phyloP scores from a whole-genome alignment of 1,140 invertebrate genomes.

The Drosophila parabipectinata region DNA sequence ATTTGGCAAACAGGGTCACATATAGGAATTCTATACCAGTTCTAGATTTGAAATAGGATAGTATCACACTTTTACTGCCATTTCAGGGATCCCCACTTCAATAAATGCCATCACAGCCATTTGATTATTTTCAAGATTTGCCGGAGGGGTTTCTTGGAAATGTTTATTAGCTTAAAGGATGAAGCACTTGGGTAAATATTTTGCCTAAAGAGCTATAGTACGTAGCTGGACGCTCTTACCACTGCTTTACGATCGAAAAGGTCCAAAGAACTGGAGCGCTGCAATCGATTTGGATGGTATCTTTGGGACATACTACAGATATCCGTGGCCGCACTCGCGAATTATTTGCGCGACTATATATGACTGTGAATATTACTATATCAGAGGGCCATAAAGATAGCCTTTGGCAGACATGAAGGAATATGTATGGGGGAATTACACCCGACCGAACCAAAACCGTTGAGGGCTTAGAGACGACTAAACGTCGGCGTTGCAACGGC shows the following conservation, averaged over 20 bases:
- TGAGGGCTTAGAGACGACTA: conserved; percentile 56
- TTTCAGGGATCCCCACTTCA: neutral
- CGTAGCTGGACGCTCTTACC: conserved; percentile 41
- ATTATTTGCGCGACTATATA: conserved; percentile 38
- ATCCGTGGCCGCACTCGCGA: conserved; percentile 13
- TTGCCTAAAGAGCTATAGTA: neutral
- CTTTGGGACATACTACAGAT: conserved; percentile 10
- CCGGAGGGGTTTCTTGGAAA: conserved; percentile 15
- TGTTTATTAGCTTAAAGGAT: conserved; percentile 7
- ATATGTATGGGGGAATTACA: neutral
- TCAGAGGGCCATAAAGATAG: conserved; percentile 60
- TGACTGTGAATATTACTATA: conserved; percentile 17
- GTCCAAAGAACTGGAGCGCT: conserved; percentile 41
- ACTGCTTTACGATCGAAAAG: conserved; percentile 56
- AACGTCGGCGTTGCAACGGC: conserved; percentile 39
- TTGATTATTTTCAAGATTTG: neutral
- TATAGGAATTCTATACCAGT: neutral
- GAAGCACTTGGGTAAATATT: conserved; percentile 22
- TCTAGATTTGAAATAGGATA: too few species aligned
- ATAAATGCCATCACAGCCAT: neutral
- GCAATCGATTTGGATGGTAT: conserved; percentile 40
- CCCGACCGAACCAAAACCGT: conserved; percentile 41
- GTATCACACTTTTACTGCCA: neutral
- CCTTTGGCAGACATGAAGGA: neutral
- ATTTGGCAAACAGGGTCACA: neutral